Evolutionary conservation across 2,113 vertebrate species (phyloP), one percentile per base, ranked within the genome.

Genomic region (Trachemys scripta): DNA sequence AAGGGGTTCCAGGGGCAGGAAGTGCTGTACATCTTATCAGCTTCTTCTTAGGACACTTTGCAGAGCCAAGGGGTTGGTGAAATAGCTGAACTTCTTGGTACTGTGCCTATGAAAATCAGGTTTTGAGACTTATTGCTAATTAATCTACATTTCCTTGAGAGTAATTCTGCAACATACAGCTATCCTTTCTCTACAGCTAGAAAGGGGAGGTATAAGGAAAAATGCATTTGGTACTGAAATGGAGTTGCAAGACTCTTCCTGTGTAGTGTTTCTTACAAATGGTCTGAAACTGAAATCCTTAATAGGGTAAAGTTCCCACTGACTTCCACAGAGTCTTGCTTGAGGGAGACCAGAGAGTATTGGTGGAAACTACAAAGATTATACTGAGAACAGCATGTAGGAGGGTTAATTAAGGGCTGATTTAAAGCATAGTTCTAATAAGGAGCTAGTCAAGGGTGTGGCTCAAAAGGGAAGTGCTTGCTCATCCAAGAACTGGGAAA

Each of bases 31-130:
- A 16, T 50, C 5, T n/a, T 82, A 54, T 1, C 0, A 35, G 51
- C 4, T 91, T 65, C 53, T 65, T 82, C 45, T n/a, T 5, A 38
- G 4, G 49, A 72, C 1, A 8, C 29, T 5, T 54, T 0, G 0
- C 49, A 53, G 57, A 90, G 31, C 7, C 57, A 91, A 80, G 85
- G 50, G 20, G 20, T 53, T 45, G 80, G 90, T 25, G 65, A 84
- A 47, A 1, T 10, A 54, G 16, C 4, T 45, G 0, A 3, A 17
- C 88, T 80, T 62, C n/a, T 47, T 50, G 56, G 38, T 1, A 16
- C 29, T 62, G 22, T 81, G 88, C 82, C 13, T 42, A 8, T 2
- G 22, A 12, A 93, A 65, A 10, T 79, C 87, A 83, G 82, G 45
- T 57, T 50, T 84, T 27, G 72, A 56, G 35, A 35, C 35, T 92